These are phyloP conservation scores for Myioborus melanocephalus DNA, from an alignment of 2,797 vertebrate species.

Conservation along the genomic window DNA sequence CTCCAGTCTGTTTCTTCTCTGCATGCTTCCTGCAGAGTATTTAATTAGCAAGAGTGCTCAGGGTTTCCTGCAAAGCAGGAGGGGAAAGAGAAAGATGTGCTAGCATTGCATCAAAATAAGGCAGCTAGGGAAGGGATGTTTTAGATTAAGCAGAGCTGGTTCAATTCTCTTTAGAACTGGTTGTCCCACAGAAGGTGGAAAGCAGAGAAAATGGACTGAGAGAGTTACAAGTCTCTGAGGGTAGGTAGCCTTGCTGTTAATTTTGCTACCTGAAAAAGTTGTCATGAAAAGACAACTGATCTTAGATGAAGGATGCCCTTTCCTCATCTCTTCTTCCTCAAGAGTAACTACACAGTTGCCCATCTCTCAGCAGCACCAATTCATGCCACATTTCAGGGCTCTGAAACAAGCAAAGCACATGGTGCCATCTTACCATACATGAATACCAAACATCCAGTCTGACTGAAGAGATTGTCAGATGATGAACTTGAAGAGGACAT, in stretches of 20 bases:
- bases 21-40: not conserved
- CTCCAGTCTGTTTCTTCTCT: not conserved
- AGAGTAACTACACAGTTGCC: not conserved
- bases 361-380: not conserved
- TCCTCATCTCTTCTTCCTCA: not conserved
- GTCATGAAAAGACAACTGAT: not conserved
- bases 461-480: not conserved
- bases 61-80: not conserved
- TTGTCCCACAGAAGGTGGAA: not conserved
- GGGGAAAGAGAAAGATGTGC: not conserved
- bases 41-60: not conserved
- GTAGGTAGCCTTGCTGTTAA: not conserved
- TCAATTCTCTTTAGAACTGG: not conserved
- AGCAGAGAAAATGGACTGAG: not conserved
- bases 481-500: not conserved
- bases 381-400: fast-evolving
- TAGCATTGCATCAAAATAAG: not conserved
- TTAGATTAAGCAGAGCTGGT: not conserved
- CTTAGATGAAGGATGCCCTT: not conserved
- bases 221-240: not conserved
- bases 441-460: not conserved
- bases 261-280: not conserved
- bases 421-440: not conserved
- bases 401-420: not conserved
- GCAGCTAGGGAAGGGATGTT: not conserved